These are phyloP conservation scores for Distichodus sexfasciatus DNA, from an alignment of 2,797 vertebrate genomes.

Conservation along the genomic window DNA sequence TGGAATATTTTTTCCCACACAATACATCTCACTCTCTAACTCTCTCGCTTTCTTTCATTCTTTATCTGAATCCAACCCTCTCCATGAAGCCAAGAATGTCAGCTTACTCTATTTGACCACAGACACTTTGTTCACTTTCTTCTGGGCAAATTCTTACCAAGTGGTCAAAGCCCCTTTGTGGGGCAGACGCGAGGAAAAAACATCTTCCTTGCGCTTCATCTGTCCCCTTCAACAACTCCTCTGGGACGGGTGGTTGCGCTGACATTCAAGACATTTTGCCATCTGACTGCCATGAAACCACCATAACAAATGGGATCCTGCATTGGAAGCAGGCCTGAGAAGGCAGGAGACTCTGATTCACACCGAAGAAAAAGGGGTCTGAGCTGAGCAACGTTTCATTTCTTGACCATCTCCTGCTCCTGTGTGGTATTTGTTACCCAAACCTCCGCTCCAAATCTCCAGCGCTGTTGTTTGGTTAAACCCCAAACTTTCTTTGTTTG, in stretches of 20 bases:
- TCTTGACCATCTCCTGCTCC: conserved; percentile 19
- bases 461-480: conserved; percentile 54
- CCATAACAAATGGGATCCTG: conserved; percentile 59
- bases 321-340: conserved; percentile 48
- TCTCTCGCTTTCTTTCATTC: neutral
- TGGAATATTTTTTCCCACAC: conserved; percentile 19
- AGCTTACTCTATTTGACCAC: conserved; percentile 45
- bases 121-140: conserved; percentile 64
- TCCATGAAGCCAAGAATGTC: conserved; percentile 32
- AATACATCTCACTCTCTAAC: neutral
- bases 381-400: neutral
- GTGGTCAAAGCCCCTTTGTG: conserved; percentile 35
- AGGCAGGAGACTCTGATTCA: conserved; percentile 32
- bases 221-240: conserved; percentile 55
- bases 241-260: conserved; percentile 35
- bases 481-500: conserved; percentile 46
- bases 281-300: conserved; percentile 57
- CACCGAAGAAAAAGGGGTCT: neutral
- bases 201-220: conserved; percentile 55
- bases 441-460: conserved; percentile 39
- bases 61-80: conserved; percentile 43
- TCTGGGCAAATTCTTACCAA: conserved; percentile 54
- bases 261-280: conserved; percentile 49
- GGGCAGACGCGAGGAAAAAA: conserved; percentile 53
- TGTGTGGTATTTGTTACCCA: conserved; percentile 33